Evolutionary conservation across 2,113 vertebrate genomes (phyloP), one percentile per base, ranked within the genome.

Genomic region (Marmota monax): DNA sequence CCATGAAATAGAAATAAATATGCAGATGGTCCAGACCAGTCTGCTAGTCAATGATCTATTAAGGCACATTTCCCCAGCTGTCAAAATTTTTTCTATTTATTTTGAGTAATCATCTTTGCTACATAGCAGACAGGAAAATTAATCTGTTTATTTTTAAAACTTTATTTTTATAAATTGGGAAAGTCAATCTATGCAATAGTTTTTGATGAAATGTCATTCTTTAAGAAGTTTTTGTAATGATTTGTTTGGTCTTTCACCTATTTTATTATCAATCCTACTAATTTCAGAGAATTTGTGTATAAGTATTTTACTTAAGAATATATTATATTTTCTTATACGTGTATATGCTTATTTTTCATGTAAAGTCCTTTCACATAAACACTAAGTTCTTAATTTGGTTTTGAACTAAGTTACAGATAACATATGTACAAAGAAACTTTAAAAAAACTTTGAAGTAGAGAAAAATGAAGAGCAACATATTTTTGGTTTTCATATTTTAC

Each of bases 1-100:
- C 87, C 23, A 61, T 25, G 90, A 96, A 96, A 93, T 22, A 97
- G 94, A 94, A 94, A 95, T 97, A 97, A 95, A 95, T 89, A 97
- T 79, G 85, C 95, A 96, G 92, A 97, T 97, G 79, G 84, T 85
- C 1, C 67, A 86, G 94, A 51, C 58, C 67, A 96, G 73, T 96
- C 85, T 90, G 92, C 82, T 61, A 94, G 72, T 79, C 96, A 94
- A 67, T 95, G 84, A 97, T 85, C n/a, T 79, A 96, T 96, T 94
- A 97, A 95, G 88, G 32, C 65, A 79, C 76, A 74, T 84, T 95
- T 93, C 90, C 56, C 56, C 85, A 96, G 73, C 96, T 97, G 94
- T 96, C 95, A 96, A 78, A 53, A 17, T 84, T 23, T 96, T 84
- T 23, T 96, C 83, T 69, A 27, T 96, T 84, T 96, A 76, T 83